Conservation (phyloP, 2,797 vertebrate genomes). For the Forpus xanthops region DNA sequence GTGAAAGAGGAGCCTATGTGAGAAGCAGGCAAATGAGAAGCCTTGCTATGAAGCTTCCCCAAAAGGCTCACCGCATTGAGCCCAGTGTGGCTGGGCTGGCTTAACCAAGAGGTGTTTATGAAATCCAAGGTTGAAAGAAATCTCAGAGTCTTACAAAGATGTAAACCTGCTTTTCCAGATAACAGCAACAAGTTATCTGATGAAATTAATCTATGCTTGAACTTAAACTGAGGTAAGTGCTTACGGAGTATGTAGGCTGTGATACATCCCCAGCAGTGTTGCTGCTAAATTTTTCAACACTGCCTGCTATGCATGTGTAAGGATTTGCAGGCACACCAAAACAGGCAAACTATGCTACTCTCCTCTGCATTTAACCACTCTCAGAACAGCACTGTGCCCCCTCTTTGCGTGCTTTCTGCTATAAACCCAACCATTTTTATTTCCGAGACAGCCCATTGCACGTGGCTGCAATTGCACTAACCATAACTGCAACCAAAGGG, state of each 20-base stretch:
- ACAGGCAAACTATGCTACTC: neutral
- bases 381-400: neutral
- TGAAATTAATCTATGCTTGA: constrained; percentile 21
- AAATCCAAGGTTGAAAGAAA: neutral
- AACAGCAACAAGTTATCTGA: neutral
- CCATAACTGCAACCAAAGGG: neutral
- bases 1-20: neutral
- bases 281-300: constrained; percentile 33
- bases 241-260: constrained; percentile 38
- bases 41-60: neutral
- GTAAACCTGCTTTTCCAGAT: neutral
- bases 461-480: neutral
- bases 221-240: neutral
- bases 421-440: neutral
- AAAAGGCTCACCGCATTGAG: neutral
- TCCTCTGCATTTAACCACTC: constrained; percentile 10
- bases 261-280: constrained; percentile 26
- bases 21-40: neutral
- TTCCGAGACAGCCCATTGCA: neutral
- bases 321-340: constrained; percentile 18
- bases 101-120: neutral
- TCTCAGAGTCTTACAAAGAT: neutral
- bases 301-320: constrained; percentile 16
- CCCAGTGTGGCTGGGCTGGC: neutral
- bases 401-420: neutral